Percentiles rank a stretch among this genome's conserved stretches.
These are phyloP conservation scores for Ephialtes manifestator DNA, from an alignment of 2,888 invertebrate genomes.

Conservation along the genomic window DNA sequence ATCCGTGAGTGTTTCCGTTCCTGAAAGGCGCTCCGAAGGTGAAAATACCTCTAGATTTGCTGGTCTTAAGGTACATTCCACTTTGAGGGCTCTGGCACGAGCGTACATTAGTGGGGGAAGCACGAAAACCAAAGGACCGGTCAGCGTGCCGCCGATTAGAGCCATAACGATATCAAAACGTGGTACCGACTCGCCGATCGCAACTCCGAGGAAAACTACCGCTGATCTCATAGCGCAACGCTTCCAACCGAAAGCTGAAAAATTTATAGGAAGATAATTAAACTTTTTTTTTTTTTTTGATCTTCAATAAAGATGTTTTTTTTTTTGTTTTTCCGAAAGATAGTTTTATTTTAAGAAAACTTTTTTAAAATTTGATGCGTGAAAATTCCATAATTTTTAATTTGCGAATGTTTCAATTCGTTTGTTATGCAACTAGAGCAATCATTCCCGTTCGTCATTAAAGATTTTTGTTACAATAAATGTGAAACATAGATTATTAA, in stretches of 20 bases:
- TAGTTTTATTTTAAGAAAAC: neutral
- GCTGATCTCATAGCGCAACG: constrained; percentile 91
- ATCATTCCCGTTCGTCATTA: too few species aligned
- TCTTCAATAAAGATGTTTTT: neutral
- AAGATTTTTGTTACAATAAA: too few species aligned
- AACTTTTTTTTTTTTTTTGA: neutral
- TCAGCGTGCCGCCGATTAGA: constrained; percentile 94
- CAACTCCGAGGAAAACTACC: constrained; percentile 90
- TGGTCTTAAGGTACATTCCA: constrained; percentile 28
- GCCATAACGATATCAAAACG: constrained; percentile 95
- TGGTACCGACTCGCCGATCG: constrained; percentile 94
- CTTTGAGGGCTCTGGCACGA: constrained; percentile 88
- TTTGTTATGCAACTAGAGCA: too few species aligned
- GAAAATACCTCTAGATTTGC: constrained; percentile 74
- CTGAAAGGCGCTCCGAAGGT: constrained; percentile 71
- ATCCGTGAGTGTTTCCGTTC: constrained; percentile 69
- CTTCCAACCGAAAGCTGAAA: constrained; percentile 91
- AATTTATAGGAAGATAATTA: constrained; percentile 41
- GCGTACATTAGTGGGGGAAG: constrained; percentile 94
- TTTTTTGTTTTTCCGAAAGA: neutral
- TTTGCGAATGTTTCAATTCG: too few species aligned
- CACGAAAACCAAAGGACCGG: constrained; percentile 94
- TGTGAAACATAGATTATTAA: too few species aligned
- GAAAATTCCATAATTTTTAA: too few species aligned
- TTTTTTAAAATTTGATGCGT: too few species aligned